Evolutionary conservation across 2,113 vertebrate genomes (phyloP), one percentile per base, ranked within the genome.

Genomic region (Paradoxurus hermaphroditus): DNA sequence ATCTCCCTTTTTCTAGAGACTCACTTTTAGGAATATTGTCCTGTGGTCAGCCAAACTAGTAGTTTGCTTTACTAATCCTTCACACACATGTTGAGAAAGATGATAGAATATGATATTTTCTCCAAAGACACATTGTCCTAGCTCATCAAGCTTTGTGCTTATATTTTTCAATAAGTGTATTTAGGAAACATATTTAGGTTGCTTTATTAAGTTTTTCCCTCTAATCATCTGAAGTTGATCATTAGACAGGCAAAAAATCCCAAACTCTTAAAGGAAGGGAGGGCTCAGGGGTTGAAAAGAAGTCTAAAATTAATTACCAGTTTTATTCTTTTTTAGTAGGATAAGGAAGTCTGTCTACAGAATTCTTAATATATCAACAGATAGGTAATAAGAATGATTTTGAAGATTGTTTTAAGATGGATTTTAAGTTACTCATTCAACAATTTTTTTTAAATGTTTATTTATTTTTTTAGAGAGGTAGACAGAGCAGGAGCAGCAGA

Each of bases 31-130:
- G 83, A 85, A 63, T 94, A 72, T 78, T 31, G 29, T 88, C 46
- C 85, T n/a, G 6, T 85, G 75, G 25, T 19, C 86, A 89, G 36
- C 1, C n/a, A 27, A 65, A 90, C 14, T 16, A 70, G 21, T 83
- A 41, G 68, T 68, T 94, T 67, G 36, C 44, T 91, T 97, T 92
- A 36, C n/a, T 70, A 39, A 8, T n/a, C 44, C 92, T 90, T 91
- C 29, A 90, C 9, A 91, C 12, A 68, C 13, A 25, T 25, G 2
- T 83, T 91, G 93, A 59, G 62, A 86, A 95, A 79, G 21, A 67
- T 34, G 68, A 77, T 18, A 68, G 68, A 89, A 89, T 95, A 91
- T 78, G 36, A 0, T 51, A 13, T 81, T 88, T 85, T 87, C 41
- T 51, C 8, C 56, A 86, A 84, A 36, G 63, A 90, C 19, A 44